Conservation (phyloP, 2,888 invertebrate species). For the Sinodicranocentrus sp. region DNA sequence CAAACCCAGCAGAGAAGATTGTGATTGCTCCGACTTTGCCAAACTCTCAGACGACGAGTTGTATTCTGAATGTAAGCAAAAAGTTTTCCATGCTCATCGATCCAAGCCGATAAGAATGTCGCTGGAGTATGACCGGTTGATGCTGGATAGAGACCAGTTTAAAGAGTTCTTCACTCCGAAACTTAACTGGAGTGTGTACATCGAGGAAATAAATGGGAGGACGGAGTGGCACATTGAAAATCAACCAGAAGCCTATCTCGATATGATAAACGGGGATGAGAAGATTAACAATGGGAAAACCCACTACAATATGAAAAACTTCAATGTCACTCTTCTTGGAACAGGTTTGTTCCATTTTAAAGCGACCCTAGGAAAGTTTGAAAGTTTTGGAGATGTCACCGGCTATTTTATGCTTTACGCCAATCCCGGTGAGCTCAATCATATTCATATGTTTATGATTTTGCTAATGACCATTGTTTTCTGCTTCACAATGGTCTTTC, state of each 20-base stretch:
- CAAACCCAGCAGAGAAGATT: constrained; percentile 21
- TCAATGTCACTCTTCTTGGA: constrained; percentile 58
- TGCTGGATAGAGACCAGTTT: constrained; percentile 65
- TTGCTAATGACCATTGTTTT: constrained; percentile 67
- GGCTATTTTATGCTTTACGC: constrained; percentile 68
- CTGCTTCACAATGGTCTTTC: constrained; percentile 71
- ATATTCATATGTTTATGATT: constrained; percentile 69
- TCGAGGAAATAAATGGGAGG: constrained; percentile 73
- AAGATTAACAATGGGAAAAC: constrained; percentile 50
- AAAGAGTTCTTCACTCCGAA: constrained; percentile 53
- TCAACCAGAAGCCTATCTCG: background rate
- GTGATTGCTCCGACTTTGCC: constrained; percentile 62
- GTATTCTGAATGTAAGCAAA: constrained; percentile 71
- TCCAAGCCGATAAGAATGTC: constrained; percentile 23
- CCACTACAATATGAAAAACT: constrained; percentile 55
- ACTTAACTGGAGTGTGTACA: constrained; percentile 53
- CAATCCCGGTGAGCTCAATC: constrained; percentile 62
- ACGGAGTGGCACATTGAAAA: constrained; percentile 51
- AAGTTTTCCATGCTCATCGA: constrained; percentile 44
- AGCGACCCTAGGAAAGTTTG: constrained; percentile 67
- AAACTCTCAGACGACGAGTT: constrained; percentile 66
- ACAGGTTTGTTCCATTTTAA: constrained; percentile 75
- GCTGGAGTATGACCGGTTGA: constrained; percentile 58
- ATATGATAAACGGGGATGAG: constrained; percentile 60
- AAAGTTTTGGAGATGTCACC: constrained; percentile 70